phyloP scores from a whole-genome alignment of 1,140 invertebrate genomes.

The Megalopta genalis region DNA sequence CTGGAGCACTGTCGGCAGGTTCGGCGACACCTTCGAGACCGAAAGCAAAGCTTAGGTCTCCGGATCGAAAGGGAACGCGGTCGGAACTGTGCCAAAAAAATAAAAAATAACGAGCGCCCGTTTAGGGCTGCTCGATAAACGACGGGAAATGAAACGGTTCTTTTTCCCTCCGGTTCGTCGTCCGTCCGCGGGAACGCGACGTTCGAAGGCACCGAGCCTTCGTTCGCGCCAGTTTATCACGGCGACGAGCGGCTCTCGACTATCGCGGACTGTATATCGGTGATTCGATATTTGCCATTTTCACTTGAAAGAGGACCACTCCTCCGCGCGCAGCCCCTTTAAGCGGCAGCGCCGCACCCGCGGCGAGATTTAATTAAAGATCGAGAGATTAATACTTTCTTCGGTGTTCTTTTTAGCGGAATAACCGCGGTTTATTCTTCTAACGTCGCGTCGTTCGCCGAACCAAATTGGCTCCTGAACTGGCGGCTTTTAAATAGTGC shows the following conservation, averaged over 20 bases:
- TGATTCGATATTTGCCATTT: slow-evolving; percentile 1
- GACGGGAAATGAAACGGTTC: slow-evolving; percentile 54
- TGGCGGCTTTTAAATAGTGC: not conserved
- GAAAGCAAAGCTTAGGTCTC: no score
- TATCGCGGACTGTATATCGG: not conserved
- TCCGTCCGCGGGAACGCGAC: slow-evolving; percentile 34
- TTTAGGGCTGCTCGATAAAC: slow-evolving; percentile 30
- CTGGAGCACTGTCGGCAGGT: no score
- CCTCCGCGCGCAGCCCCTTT: not conserved
- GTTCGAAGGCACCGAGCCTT: slow-evolving; percentile 15
- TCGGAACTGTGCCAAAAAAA: slow-evolving; percentile 39
- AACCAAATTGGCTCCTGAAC: not conserved
- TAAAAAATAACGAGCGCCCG: slow-evolving; percentile 59
- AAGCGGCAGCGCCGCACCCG: not conserved
- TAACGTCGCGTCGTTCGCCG: not conserved
- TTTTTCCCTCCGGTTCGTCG: slow-evolving; percentile 32
- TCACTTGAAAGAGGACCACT: not conserved
- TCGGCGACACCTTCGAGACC: no score
- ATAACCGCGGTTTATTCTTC: not conserved
- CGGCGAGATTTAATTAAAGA: not conserved
- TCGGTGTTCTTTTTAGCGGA: not conserved
- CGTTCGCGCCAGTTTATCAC: slow-evolving; percentile 50
- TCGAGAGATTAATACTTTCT: not conserved
- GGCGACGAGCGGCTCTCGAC: not conserved
- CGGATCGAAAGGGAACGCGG: slow-evolving; percentile 14